Evolutionary conservation across 2,113 vertebrate species (phyloP).

Genomic region (Salvelinus namaycush): DNA sequence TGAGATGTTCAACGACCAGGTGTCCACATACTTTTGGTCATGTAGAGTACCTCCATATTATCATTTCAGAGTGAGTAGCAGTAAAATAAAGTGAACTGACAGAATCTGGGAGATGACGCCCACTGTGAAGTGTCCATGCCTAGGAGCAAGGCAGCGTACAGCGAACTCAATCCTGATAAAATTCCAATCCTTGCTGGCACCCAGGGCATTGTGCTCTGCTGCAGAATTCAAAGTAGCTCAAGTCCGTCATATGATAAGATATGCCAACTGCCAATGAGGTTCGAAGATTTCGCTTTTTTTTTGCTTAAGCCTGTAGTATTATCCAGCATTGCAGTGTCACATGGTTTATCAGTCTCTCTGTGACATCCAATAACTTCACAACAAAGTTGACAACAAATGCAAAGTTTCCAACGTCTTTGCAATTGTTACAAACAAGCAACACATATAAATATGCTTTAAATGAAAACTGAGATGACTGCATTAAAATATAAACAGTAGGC

Average conservation of each 20-base stretch:
- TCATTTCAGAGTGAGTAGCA: not conserved
- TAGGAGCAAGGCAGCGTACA: not conserved
- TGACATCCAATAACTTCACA: no score
- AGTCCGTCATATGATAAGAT: not conserved
- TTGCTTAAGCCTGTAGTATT: no score
- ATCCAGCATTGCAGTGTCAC: not conserved
- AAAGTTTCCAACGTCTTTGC: no score
- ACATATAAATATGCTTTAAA: no score
- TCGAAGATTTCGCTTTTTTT: no score
- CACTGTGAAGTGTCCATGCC: not conserved
- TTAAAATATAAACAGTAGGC: no score
- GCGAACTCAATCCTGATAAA: not conserved
- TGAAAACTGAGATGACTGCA: no score
- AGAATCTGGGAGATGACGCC: not conserved
- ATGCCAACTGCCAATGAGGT: not conserved
- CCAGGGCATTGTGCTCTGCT: not conserved
- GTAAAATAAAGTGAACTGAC: not conserved
- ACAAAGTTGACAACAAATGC: no score
- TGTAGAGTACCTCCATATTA: not conserved
- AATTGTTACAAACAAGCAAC: no score
- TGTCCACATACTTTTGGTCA: not conserved
- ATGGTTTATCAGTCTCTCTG: no score
- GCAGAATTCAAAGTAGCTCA: slow-evolving; percentile 20
- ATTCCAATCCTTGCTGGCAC: slow-evolving; percentile 5
- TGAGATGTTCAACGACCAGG: no score